Base-by-base conservation (phyloP, 2,888 invertebrate genomes). In the Scaptomyza caliginosa region DNA sequence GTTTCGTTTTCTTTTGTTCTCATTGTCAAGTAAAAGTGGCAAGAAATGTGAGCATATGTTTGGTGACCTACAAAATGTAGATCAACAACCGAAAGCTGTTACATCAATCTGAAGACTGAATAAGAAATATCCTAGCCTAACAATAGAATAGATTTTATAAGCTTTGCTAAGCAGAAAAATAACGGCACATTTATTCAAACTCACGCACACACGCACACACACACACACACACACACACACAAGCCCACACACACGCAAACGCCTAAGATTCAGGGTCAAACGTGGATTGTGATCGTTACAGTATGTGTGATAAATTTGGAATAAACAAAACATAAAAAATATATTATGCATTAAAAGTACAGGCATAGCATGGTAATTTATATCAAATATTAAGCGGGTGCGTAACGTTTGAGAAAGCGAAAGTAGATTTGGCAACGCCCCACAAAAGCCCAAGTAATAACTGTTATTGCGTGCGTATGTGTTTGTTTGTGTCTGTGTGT, bases 221-320 rank as follows among this genome's bases (percentile, higher is more conserved):
- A 6, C 39, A 16, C 51, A 49, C 30, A 51, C 34, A 34, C 13
- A 8, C 32, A 13, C 34, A 6, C 39, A 16, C 49, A 17, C 51
- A 49, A 21, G 42, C 30, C 45, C 21, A 36, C 48, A 68, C 26
- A 26, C 13, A 23, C 49, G 50, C 32, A 32, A 13, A 6, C 24
- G 30, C 50, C 43, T 30, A 28, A 77, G 57, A 62, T 74, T 76
- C 78, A 76, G 58, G 74, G 75, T 76, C 74, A 74, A 57, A 67
- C 57, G 59, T 58, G 46, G 46, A 58, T 51, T 39, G 39, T 24
- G 46, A 26, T 55, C 42, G 51, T 58, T 48, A 62, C 45, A 58
- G n/a, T 17, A 23, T 49, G 32, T 26, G 42, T 54, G 30, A 46
- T 48, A 24, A 17, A 32, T 32, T 32, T 23, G 21, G 19, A 39